Conservation (phyloP, 2,797 vertebrate genomes). For the Sebastolobus alascanus region DNA sequence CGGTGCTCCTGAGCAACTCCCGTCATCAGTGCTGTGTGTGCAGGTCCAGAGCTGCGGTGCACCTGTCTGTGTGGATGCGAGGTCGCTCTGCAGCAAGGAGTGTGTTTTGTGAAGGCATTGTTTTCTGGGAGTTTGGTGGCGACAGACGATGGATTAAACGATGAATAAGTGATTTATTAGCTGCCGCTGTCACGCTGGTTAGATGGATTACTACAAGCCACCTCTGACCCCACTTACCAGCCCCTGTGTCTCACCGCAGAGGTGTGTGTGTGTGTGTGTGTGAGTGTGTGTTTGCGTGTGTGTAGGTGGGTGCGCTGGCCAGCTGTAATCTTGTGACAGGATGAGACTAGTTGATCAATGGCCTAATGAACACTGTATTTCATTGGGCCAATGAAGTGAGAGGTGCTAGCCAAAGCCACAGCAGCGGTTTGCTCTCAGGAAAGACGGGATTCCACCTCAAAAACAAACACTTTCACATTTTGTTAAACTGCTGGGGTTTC, state of each 20-base stretch:
- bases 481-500: slow-evolving; percentile 10
- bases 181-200: slow-evolving; percentile 88
- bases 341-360: slow-evolving; percentile 90
- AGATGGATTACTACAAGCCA: slow-evolving; percentile 90
- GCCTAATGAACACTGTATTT: slow-evolving; percentile 88
- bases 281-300: slow-evolving; percentile 55
- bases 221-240: slow-evolving; percentile 89
- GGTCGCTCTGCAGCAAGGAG: slow-evolving; percentile 25
- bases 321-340: slow-evolving; percentile 89
- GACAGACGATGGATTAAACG: slow-evolving; percentile 89
- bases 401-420: slow-evolving; percentile 51
- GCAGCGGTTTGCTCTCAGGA: slow-evolving; percentile 48
- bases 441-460: slow-evolving; percentile 9
- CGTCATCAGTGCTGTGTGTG: slow-evolving; percentile 2
- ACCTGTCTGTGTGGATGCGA: slow-evolving; percentile 41
- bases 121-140: slow-evolving; percentile 82
- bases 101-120: slow-evolving; percentile 76
- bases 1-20: neutral
- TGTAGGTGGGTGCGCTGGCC: slow-evolving; percentile 78
- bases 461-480: slow-evolving; percentile 41
- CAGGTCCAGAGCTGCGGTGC: slow-evolving; percentile 17
- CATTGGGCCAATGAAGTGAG: slow-evolving; percentile 85
- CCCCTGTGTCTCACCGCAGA: slow-evolving; percentile 76
- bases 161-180: slow-evolving; percentile 93
- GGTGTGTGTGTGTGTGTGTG: slow-evolving; percentile 64